These are phyloP conservation scores for Bujurquina vittata DNA, from an alignment of 2,113 vertebrate genomes.

Conservation along the genomic window DNA sequence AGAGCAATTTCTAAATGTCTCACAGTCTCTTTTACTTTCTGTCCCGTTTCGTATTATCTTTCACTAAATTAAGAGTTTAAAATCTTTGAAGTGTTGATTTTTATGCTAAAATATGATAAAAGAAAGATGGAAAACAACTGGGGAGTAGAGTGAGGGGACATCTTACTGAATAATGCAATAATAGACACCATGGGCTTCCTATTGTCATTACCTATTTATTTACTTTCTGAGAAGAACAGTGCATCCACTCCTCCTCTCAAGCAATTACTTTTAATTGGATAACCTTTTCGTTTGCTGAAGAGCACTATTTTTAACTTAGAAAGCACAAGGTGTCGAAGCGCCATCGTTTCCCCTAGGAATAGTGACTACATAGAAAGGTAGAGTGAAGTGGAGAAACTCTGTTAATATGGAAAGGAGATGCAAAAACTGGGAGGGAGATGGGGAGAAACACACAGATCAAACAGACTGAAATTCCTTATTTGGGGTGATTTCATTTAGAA, in stretches of 20 bases:
- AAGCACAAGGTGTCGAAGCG: slow-evolving; percentile 49
- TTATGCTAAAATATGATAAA: slow-evolving; percentile 61
- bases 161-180: slow-evolving; percentile 61
- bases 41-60: slow-evolving; percentile 18
- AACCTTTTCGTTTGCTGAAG: slow-evolving; percentile 69
- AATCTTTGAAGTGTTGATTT: slow-evolving; percentile 53
- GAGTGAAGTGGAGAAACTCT: slow-evolving; percentile 27
- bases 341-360: slow-evolving; percentile 47
- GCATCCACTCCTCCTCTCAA: slow-evolving; percentile 41
- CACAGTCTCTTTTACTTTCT: neutral
- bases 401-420: slow-evolving; percentile 68
- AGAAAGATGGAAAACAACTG: neutral
- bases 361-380: slow-evolving; percentile 47
- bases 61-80: slow-evolving; percentile 41
- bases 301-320: slow-evolving; percentile 71
- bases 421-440: slow-evolving; percentile 54
- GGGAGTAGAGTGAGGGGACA: slow-evolving; percentile 40
- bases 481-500: slow-evolving; percentile 49
- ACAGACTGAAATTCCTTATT: slow-evolving; percentile 69
- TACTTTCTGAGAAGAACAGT: slow-evolving; percentile 43
- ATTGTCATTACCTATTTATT: slow-evolving; percentile 63
- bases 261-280: slow-evolving; percentile 79
- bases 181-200: slow-evolving; percentile 44
- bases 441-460: slow-evolving; percentile 58
- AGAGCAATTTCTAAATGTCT: neutral